Base-by-base conservation (phyloP, 1,140 invertebrate species). In the Saxidomus purpurata region DNA sequence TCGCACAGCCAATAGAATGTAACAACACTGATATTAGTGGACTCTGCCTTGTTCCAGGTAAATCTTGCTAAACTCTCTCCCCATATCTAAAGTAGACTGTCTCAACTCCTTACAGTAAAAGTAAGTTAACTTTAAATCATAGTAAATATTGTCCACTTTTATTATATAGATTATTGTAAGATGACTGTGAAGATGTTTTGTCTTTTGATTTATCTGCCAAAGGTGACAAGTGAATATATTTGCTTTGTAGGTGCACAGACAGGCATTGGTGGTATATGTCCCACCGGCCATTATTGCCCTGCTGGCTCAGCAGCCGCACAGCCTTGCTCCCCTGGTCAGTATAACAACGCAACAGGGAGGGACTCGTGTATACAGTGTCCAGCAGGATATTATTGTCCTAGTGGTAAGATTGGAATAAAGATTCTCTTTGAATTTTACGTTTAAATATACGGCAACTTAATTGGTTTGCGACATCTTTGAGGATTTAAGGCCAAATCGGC, bases 281-380 rank as follows among this genome's bases (percentile, higher is more conserved):
- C 94, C 15, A 31, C 88, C 22, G 94, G 94, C 17, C 82, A 95
- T 82, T 94, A 94, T 87, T 95, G 94, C 82, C 94, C 93, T 40
- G 82, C 80, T 8, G 93, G 92, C 15, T 94, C 94, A 22, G 77
- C 92, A 36, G 86, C 90, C 34, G 91, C 93, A 84, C 90, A 83
- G 83, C 93, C 93, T 19, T 95, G 94, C 87, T 93, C 94, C 6
- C 90, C 90, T n/a, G 91, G 93, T 61, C 93, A 92, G 47, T 95
- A 91, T 89, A 94, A 93, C 91, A 94, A 94, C 80, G 49, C 91
- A n/a, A 94, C 94, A n/a, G 91, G 92, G 82, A 90, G 90, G 13
- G 86, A 91, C 13, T 40, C 67, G 22, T 95, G 94, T 89, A 89
- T 92, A 25, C 91, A 93, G 38, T 95, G 94, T 80, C 92, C 93